Evolutionary conservation across 2,888 invertebrate species (phyloP), one percentile per base, ranked within the genome.

Genomic region (Strigamia transsilvanica): DNA sequence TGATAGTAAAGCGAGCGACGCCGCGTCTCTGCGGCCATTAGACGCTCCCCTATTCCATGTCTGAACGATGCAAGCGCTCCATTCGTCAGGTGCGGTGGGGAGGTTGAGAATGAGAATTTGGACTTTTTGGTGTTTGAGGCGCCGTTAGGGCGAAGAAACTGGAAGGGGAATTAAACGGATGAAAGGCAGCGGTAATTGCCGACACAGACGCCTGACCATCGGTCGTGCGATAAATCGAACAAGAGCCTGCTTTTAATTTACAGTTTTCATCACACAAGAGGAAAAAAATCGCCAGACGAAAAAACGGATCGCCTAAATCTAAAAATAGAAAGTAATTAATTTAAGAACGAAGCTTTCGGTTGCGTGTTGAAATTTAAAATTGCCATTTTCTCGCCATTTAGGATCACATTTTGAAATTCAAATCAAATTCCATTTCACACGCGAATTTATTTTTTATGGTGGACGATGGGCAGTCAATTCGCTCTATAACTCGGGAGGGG

Each of bases 221-320:
- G 61, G 61, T 66, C 61, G 61, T 66, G 61, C 61, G 61, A 66
- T 66, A 66, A 66, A 66, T 66, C 61, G 61, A 66, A 66, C 61
- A 66, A 21, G 61, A 7, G 61, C 23, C 61, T 66, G 61, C 61
- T 66, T 66, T 66, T 66, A 66, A 21, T 66, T 66, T 66, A 66
- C 23, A 66, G 61, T 66, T 66, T 66, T 66, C 61, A 66, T 66
- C 61, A 23, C 61, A 21, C 12, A 46, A 46, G 46, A 46, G 21
- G 61, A 12, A 66, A 66, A 66, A 66, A 66, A 66, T 66, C 3
- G 0, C 12, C 6, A 66, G 61, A 18, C 23, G 18, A 66, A 23
- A 23, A 66, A 23, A 12, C 5, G 23, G 21, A 6, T 5, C 23
- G 61, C 23, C 61, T 66, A 66, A 21, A 66, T 66, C 61, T 66